phyloP scores from a whole-genome alignment of 2,797 vertebrate genomes.

The Botia almorhae region DNA sequence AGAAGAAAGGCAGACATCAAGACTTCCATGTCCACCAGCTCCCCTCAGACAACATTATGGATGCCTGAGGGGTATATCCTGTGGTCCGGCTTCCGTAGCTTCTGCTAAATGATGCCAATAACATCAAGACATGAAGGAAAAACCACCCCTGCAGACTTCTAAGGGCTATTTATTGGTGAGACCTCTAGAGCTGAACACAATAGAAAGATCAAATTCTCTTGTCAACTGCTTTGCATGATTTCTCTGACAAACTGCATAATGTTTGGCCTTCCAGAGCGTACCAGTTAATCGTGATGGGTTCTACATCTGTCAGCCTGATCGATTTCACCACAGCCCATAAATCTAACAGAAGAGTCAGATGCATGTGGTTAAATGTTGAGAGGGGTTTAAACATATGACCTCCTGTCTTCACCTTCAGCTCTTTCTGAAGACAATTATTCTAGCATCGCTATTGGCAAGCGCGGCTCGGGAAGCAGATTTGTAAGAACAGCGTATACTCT shows the following conservation, averaged over 20 bases:
- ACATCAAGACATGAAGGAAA: conserved; percentile 1
- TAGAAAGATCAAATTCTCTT: conserved; percentile 57
- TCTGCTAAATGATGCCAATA: conserved; percentile 4
- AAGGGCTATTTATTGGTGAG: conserved; percentile 49
- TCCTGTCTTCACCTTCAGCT: conserved; percentile 60
- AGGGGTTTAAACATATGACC: conserved; percentile 58
- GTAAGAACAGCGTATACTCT: neutral
- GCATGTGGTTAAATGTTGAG: conserved; percentile 59
- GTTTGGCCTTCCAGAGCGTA: conserved; percentile 51
- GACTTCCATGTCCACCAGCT: neutral
- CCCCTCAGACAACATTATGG: neutral
- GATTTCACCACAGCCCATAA: conserved; percentile 63
- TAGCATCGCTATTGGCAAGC: conserved; percentile 50
- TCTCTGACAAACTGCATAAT: conserved; percentile 56
- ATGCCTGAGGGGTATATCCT: conserved; percentile 31
- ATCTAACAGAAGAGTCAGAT: conserved; percentile 59
- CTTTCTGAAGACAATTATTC: conserved; percentile 53
- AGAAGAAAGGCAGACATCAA: conserved; percentile 28
- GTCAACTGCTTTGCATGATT: conserved; percentile 57
- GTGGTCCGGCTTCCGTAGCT: neutral
- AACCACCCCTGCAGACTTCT: conserved; percentile 35
- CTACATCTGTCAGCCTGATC: conserved; percentile 60
- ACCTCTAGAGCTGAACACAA: conserved; percentile 39
- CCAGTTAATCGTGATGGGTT: conserved; percentile 59
- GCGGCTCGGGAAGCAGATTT: conserved; percentile 18